Conservation (phyloP, 2,113 vertebrate species). For the Leucoraja erinaceus region DNA sequence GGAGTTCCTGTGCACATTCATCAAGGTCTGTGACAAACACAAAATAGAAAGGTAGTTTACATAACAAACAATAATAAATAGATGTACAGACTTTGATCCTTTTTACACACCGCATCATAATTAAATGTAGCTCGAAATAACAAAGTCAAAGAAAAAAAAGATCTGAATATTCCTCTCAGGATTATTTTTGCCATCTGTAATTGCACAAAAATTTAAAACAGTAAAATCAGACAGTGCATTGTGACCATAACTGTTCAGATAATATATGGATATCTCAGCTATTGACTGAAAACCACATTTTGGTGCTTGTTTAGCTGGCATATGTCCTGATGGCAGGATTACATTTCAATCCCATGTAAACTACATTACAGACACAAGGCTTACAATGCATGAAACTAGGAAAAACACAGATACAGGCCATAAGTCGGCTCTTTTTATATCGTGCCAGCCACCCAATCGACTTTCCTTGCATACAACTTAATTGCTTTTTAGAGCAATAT, state of each 20-base stretch:
- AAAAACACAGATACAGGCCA: background rate
- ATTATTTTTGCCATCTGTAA: background rate
- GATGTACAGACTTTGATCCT: background rate
- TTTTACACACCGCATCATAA: background rate
- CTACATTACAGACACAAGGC: background rate
- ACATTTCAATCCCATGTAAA: background rate
- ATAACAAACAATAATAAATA: background rate
- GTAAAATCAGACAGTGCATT: background rate
- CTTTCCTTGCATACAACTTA: background rate
- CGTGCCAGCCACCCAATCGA: background rate
- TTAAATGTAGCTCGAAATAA: background rate
- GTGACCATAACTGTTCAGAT: background rate
- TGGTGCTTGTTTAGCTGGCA: background rate
- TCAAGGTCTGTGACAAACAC: constrained; percentile 59
- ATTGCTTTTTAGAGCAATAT: too few species aligned
- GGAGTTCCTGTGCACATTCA: constrained; percentile 67
- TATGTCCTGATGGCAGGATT: background rate
- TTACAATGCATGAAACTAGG: background rate
- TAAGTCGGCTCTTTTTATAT: background rate
- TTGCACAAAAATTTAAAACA: background rate
- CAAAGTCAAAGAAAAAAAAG: background rate
- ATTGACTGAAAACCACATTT: background rate
- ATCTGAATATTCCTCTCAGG: background rate
- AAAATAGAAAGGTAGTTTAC: background rate
- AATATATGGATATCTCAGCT: background rate